Percentiles rank a stretch among this genome's conserved stretches.
These are phyloP conservation scores for Mesocricetus auratus DNA, from an alignment of 2,113 vertebrate genomes.

Conservation along the genomic window DNA sequence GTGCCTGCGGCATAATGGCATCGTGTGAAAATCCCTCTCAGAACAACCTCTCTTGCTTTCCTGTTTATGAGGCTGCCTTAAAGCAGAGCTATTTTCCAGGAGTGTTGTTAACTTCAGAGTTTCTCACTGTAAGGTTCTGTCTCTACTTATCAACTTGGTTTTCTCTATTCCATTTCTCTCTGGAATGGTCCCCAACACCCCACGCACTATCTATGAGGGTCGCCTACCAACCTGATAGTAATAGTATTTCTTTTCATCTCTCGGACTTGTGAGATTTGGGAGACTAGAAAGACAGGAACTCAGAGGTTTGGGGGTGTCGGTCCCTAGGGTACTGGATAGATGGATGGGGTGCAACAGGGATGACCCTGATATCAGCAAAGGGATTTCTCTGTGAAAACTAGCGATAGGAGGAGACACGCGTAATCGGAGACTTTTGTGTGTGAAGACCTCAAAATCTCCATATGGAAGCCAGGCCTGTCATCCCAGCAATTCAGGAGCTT, in stretches of 20 bases:
- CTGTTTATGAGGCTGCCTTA: background rate
- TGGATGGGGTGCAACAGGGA: background rate
- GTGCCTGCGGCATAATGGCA: background rate
- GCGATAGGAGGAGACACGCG: background rate
- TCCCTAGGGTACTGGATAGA: too few species aligned
- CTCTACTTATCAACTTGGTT: background rate
- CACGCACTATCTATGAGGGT: background rate
- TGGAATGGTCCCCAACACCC: background rate
- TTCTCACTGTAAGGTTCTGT: background rate
- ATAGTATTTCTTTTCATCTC: background rate
- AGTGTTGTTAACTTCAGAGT: background rate
- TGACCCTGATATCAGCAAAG: background rate
- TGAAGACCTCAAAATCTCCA: background rate
- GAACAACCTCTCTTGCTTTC: background rate
- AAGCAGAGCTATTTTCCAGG: conserved; percentile 49
- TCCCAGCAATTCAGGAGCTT: too few species aligned
- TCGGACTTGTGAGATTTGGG: background rate
- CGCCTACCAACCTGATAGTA: background rate
- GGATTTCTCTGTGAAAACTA: background rate
- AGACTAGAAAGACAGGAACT: background rate
- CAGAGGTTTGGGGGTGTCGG: fast-evolving
- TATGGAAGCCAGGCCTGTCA: background rate
- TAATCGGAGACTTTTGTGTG: background rate
- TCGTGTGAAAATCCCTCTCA: background rate
- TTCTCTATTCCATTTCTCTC: background rate